A percentile compares a stretch with the other conserved stretches of the same genome.
Evolutionary conservation across 2,797 vertebrate genomes (phyloP).

Genomic region (Crypturellus tataupa): DNA sequence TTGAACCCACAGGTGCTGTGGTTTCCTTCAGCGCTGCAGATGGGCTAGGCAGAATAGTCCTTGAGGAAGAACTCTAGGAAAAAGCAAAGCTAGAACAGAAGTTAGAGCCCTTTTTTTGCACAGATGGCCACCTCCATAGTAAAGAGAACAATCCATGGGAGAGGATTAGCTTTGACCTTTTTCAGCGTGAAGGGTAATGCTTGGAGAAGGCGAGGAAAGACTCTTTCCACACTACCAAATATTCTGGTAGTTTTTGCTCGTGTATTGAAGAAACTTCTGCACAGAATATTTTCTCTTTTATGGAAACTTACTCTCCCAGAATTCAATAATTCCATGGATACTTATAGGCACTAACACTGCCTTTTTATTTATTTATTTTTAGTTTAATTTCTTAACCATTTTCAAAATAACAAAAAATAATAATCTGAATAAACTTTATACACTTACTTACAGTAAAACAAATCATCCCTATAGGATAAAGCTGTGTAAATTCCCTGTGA

Average conservation of each 20-base stretch:
- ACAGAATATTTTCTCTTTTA: not conserved
- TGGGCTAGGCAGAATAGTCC: conserved; percentile 52
- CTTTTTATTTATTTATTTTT: not conserved
- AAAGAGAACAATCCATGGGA: conserved; percentile 70
- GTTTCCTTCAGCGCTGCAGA: conserved; percentile 37
- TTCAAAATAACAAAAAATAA: not conserved
- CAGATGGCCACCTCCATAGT: conserved; percentile 69
- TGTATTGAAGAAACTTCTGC: not conserved
- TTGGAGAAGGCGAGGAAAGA: conserved; percentile 21
- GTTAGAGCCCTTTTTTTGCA: conserved; percentile 62
- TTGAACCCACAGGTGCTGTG: conserved; percentile 46
- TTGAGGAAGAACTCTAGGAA: conserved; percentile 56
- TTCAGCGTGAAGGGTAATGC: conserved; percentile 21
- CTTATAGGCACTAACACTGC: not conserved
- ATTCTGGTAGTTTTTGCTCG: not conserved
- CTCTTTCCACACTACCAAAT: not conserved
- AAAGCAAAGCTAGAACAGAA: conserved; percentile 48
- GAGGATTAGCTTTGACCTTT: conserved; percentile 72
- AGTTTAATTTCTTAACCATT: conserved; percentile 2
- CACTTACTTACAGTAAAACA: not conserved
- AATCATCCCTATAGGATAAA: not conserved
- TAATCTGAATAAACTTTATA: not conserved
- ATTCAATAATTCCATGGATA: not conserved
- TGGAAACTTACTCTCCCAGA: not conserved
- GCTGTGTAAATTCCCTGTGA: conserved; percentile 1